Evolutionary conservation across 1,140 invertebrate species (phyloP).

Genomic region (Dreissena polymorpha): DNA sequence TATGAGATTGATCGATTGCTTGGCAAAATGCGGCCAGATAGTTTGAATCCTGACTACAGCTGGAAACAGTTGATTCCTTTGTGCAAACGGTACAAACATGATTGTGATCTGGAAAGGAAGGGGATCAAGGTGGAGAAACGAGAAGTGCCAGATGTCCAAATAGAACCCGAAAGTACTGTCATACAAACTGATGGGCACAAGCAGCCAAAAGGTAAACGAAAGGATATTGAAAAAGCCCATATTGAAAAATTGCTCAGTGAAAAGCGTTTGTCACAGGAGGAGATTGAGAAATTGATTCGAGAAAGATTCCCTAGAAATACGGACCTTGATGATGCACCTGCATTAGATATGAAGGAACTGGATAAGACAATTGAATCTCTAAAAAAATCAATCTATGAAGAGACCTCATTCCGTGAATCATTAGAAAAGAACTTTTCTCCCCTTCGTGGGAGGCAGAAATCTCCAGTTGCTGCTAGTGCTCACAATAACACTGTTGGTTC

Average conservation of each 20-base stretch:
- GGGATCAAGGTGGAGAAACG: neutral
- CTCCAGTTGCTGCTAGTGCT: neutral
- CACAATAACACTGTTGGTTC: too few species aligned
- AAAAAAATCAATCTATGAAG: slow-evolving; percentile 46
- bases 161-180: neutral
- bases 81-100: slow-evolving; percentile 62
- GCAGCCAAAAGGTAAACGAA: neutral
- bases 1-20: slow-evolving; percentile 70
- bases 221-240: slow-evolving; percentile 50
- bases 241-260: slow-evolving; percentile 35
- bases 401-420: slow-evolving; percentile 36
- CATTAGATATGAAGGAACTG: slow-evolving; percentile 45
- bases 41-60: slow-evolving; percentile 62
- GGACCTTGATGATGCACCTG: slow-evolving; percentile 25
- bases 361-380: slow-evolving; percentile 47
- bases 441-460: neutral
- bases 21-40: slow-evolving; percentile 61
- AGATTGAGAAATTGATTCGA: slow-evolving; percentile 40
- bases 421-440: slow-evolving; percentile 31
- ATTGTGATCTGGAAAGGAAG: slow-evolving; percentile 31
- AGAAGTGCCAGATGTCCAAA: too few species aligned
- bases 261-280: slow-evolving; percentile 29
- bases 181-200: neutral
- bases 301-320: slow-evolving; percentile 39
- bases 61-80: slow-evolving; percentile 60